A percentile compares a stretch with the other conserved stretches of the same genome.
Conservation (phyloP, 1,140 invertebrate species). For the Grapholita molesta region DNA sequence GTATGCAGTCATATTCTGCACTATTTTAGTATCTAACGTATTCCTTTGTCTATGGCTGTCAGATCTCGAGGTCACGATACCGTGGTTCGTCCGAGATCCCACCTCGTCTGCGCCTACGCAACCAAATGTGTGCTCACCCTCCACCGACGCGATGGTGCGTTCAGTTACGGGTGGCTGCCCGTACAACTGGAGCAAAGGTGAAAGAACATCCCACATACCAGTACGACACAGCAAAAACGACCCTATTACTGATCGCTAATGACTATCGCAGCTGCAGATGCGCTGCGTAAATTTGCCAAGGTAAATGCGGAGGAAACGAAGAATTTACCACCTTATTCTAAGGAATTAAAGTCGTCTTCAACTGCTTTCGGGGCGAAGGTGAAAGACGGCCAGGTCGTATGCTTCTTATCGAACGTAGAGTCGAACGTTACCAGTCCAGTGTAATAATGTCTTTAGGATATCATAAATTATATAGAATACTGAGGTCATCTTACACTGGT, state of each 20-base stretch:
- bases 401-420: neutral
- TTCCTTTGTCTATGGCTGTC: neutral
- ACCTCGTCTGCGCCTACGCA: neutral
- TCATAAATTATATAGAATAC: neutral
- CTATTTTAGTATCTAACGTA: too few relatives aligned
- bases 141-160: slow-evolving; percentile 43
- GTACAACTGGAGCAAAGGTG: slow-evolving; percentile 62
- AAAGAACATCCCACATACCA: slow-evolving; percentile 46
- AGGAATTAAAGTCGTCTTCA: neutral
- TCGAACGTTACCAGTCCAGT: neutral
- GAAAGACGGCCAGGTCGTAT: neutral
- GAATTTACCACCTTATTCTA: neutral
- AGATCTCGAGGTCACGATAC: neutral
- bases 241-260: neutral
- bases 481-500: neutral
- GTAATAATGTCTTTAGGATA: neutral
- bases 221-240: slow-evolving; percentile 16
- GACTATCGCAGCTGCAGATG: neutral
- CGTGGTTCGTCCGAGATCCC: neutral
- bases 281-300: neutral
- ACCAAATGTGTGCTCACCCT: neutral
- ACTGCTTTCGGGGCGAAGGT: neutral
- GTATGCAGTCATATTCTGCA: too few relatives aligned
- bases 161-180: slow-evolving; percentile 50
- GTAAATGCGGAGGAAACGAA: neutral